Conservation (phyloP, 2,888 invertebrate genomes). For the Troides oblongomaculatus region DNA sequence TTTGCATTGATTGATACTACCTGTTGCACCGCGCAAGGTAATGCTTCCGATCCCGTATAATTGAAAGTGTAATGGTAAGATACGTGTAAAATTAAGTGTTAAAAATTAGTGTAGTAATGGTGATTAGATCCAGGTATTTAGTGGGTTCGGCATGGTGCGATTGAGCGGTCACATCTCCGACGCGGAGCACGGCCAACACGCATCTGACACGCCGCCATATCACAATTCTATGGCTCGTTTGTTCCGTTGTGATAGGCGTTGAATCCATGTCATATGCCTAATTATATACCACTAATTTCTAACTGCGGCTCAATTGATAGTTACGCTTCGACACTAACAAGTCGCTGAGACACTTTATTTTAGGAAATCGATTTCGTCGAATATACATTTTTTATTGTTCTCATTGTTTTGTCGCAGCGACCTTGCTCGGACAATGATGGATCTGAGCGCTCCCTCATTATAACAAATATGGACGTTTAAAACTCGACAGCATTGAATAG, state of each 20-base stretch:
- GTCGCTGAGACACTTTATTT: constrained; percentile 32
- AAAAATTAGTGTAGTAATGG: constrained; percentile 79
- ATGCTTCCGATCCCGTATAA: constrained; percentile 57
- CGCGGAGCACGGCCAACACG: constrained; percentile 61
- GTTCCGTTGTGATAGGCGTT: constrained; percentile 72
- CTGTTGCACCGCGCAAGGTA: constrained; percentile 34
- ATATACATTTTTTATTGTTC: constrained; percentile 41
- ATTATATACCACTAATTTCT: constrained; percentile 70
- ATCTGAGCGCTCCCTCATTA: constrained; percentile 48
- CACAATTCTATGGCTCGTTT: constrained; percentile 74
- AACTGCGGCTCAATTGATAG: constrained; percentile 63
- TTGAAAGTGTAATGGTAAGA: constrained; percentile 70
- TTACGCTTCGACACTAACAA: constrained; percentile 49
- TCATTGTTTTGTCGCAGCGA: constrained; percentile 54
- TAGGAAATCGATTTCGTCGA: constrained; percentile 40
- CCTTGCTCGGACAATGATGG: constrained; percentile 67
- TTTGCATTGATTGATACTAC: background rate
- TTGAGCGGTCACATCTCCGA: constrained; percentile 71
- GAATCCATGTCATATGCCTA: constrained; percentile 77
- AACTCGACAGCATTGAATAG: constrained; percentile 43
- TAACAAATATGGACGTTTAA: constrained; percentile 40
- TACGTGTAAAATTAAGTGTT: constrained; percentile 79
- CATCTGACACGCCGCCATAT: constrained; percentile 70
- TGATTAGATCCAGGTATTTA: constrained; percentile 80
- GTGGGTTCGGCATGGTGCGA: constrained; percentile 54